A percentile compares a stretch with the other conserved stretches of the same genome.
Evolutionary conservation across 2,888 invertebrate species (phyloP).

Genomic region (Anthophora plumipes): DNA sequence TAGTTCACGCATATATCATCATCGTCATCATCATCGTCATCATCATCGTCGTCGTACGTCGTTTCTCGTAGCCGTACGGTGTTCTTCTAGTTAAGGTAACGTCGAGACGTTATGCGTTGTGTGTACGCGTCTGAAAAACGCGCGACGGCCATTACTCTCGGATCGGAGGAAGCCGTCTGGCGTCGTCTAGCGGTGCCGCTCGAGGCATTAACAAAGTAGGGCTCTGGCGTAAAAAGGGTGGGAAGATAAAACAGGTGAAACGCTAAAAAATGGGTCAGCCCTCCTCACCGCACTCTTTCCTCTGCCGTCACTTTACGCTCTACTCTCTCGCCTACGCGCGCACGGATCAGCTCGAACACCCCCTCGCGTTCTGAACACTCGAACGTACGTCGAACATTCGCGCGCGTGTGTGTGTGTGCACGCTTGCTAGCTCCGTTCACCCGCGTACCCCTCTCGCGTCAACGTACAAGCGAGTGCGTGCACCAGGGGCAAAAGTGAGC

Average conservation of each 20-base stretch:
- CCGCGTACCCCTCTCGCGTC: no score
- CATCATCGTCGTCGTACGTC: neutral
- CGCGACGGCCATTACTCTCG: constrained; percentile 70
- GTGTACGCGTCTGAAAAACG: constrained; percentile 24
- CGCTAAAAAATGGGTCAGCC: constrained; percentile 76
- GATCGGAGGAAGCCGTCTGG: constrained; percentile 71
- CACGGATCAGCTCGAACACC: constrained; percentile 46
- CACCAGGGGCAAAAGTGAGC: constrained; percentile 37
- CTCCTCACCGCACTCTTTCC: constrained; percentile 28
- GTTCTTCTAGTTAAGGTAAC: neutral
- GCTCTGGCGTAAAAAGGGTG: constrained; percentile 76
- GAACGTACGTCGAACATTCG: constrained; percentile 40
- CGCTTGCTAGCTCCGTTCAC: neutral
- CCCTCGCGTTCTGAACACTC: constrained; percentile 44
- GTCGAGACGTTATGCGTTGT: no score
- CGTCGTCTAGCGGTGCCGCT: constrained; percentile 65
- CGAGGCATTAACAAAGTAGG: constrained; percentile 75
- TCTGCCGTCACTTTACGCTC: neutral
- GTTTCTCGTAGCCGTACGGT: constrained; percentile 20
- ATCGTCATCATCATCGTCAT: no score
- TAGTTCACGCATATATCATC: constrained; percentile 25
- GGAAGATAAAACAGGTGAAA: constrained; percentile 77
- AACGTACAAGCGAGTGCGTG: no score
- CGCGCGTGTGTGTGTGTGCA: constrained; percentile 15
- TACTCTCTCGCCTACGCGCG: constrained; percentile 25